Evolutionary conservation across 1,140 invertebrate genomes (phyloP).

Genomic region (Brachionus manjavacas): DNA sequence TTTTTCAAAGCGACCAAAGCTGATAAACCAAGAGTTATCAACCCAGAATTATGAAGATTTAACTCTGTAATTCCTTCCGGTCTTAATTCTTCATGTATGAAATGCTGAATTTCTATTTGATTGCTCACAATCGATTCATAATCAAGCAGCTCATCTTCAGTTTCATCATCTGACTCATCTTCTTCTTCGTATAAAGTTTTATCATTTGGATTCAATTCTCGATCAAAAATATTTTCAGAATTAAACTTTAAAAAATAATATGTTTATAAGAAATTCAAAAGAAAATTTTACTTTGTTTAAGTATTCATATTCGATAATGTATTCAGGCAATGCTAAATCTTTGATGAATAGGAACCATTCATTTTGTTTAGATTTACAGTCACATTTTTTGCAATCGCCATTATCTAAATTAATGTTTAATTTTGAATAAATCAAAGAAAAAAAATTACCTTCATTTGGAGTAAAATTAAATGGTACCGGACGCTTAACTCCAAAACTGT

Average conservation of each 20-base stretch:
- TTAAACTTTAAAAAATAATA: background rate
- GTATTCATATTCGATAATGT: constrained; percentile 57
- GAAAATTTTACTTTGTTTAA: constrained; percentile 51
- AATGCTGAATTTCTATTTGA: background rate
- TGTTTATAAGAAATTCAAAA: background rate
- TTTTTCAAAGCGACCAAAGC: constrained; percentile 46
- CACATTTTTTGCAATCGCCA: constrained; percentile 47
- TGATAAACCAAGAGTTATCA: constrained; percentile 49
- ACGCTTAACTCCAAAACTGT: constrained; percentile 9
- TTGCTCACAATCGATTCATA: background rate
- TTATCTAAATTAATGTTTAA: background rate
- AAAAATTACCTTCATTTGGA: background rate
- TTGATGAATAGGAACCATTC: constrained; percentile 57
- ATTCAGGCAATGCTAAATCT: constrained; percentile 55
- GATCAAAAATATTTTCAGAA: background rate
- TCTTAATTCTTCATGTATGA: constrained; percentile 45
- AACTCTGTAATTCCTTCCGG: constrained; percentile 49
- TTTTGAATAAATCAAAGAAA: no score
- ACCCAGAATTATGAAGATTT: constrained; percentile 54
- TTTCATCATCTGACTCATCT: constrained; percentile 2
- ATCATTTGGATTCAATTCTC: background rate
- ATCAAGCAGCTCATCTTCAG: background rate
- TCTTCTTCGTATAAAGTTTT: background rate
- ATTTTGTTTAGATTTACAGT: constrained; percentile 53
- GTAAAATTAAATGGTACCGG: background rate